Base-by-base conservation (phyloP, 2,888 invertebrate genomes). In the Rapana venosa region DNA sequence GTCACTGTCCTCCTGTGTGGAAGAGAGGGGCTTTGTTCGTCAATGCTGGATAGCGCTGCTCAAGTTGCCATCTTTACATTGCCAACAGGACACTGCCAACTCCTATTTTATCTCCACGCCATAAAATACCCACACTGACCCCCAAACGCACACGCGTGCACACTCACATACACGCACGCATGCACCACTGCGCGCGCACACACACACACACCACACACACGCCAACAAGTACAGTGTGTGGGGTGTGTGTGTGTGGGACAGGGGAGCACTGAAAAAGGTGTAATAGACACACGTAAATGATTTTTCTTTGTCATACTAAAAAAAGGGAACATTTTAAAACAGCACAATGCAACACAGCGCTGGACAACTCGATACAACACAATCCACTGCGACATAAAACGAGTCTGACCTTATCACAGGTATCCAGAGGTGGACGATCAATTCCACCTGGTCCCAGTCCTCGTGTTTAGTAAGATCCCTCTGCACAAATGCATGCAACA, bases 391-490 rank as follows among this genome's bases (percentile, higher is more conserved):
- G 47, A 47, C 47, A 47, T 47, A 47, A 47, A 47, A 47, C 47
- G 8, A 47, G 11, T 77, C 90, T 92, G 92, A 96, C 96, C 93
- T 95, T 96, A 90, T 96, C 96, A 90, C 96, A 96, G 0, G 96
- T 96, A 91, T 96, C 96, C 96, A 96, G 35, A 96, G 93, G 92
- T 96, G 95, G 1, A 96, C 95, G 15, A 93, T 92, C 58, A 96
- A 91, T n/a, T 96, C 96, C 89, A 96, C 96, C 4, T 95, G 95
- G 77, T 96, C 96, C 56, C 96, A 94, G 36, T 93, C 94, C 90
- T 96, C 96, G 70, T 95, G 95, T 91, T 96, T 96, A 22, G 96
- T 96, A 92, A 96, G 5, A 96, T 90, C 96, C 96, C 93, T 96
- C 96, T 96, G 94, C 35, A 91, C 90, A 36, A n/a, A 36, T 35